phyloP scores from a whole-genome alignment of 1,140 invertebrate species.

The Euschistus heros region DNA sequence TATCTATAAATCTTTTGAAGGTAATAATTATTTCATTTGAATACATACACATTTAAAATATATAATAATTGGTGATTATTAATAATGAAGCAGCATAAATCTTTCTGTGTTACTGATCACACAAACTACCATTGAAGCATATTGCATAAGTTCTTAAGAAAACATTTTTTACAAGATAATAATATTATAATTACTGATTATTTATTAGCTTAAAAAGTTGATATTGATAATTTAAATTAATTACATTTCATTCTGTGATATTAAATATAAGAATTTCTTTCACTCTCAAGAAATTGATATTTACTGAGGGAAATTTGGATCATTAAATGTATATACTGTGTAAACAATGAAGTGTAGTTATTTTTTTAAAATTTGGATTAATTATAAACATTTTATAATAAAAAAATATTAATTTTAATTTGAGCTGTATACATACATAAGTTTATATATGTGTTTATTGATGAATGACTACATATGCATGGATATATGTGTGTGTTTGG shows the following conservation, averaged over 20 bases:
- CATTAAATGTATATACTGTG: conserved; percentile 13
- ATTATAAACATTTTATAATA: conserved; percentile 15
- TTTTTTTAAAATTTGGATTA: conserved; percentile 22
- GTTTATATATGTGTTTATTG: no score
- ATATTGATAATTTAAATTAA: not conserved
- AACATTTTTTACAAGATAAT: not conserved
- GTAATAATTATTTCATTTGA: not conserved
- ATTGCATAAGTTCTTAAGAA: not conserved
- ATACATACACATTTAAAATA: not conserved
- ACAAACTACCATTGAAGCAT: not conserved
- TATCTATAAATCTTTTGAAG: conserved; percentile 3
- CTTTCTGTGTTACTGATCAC: not conserved
- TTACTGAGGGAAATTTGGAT: conserved; percentile 11
- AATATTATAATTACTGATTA: not conserved
- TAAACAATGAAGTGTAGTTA: conserved; percentile 21
- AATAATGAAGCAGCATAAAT: not conserved
- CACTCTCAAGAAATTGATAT: not conserved
- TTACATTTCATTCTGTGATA: conserved; percentile 21
- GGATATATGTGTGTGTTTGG: no score
- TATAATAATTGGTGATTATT: not conserved
- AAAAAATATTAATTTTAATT: conserved; percentile 19
- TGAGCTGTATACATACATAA: not conserved
- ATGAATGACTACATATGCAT: no score
- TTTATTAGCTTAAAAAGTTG: not conserved
- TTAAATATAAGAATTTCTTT: conserved; percentile 19